A percentile compares a stretch with the other conserved stretches of the same genome.
phyloP scores from a whole-genome alignment of 2,888 invertebrate genomes.

The Gari tellinella region DNA sequence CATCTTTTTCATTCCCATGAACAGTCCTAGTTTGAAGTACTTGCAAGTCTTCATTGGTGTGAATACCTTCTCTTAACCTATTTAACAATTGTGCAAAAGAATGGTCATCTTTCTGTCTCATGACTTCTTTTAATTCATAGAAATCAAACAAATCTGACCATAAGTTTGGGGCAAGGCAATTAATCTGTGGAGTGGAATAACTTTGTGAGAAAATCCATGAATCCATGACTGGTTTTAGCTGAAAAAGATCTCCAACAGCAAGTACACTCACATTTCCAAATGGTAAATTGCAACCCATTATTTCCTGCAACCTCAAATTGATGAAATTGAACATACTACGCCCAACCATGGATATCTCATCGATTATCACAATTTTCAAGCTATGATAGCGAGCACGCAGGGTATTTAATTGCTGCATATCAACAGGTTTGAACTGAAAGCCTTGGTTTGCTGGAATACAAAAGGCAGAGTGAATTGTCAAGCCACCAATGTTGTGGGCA shows the following conservation, averaged over 20 bases:
- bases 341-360: conserved; percentile 69
- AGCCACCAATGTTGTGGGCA: no score
- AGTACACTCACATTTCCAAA: conserved; percentile 61
- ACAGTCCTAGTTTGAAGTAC: no score
- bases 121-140: conserved; percentile 55
- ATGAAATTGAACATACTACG: conserved; percentile 52
- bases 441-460: conserved; percentile 57
- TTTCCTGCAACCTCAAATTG: conserved; percentile 54
- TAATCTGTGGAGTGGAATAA: conserved; percentile 22
- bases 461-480: no score
- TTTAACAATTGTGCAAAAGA: conserved; percentile 58
- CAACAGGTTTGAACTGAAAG: conserved; percentile 51
- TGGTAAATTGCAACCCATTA: conserved; percentile 30
- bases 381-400: conserved; percentile 23
- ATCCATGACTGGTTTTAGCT: conserved; percentile 50
- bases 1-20: background rate
- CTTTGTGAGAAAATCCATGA: conserved; percentile 57
- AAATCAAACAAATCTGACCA: conserved; percentile 51
- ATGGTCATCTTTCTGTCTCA: conserved; percentile 61
- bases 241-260: conserved; percentile 42
- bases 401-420: conserved; percentile 49
- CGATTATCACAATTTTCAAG: conserved; percentile 57
- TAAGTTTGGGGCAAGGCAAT: conserved; percentile 37
- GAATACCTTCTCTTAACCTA: conserved; percentile 55
- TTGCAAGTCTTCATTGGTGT: no score